phyloP scores from a whole-genome alignment of 2,113 vertebrate genomes.

The Muscicapa adusta region DNA sequence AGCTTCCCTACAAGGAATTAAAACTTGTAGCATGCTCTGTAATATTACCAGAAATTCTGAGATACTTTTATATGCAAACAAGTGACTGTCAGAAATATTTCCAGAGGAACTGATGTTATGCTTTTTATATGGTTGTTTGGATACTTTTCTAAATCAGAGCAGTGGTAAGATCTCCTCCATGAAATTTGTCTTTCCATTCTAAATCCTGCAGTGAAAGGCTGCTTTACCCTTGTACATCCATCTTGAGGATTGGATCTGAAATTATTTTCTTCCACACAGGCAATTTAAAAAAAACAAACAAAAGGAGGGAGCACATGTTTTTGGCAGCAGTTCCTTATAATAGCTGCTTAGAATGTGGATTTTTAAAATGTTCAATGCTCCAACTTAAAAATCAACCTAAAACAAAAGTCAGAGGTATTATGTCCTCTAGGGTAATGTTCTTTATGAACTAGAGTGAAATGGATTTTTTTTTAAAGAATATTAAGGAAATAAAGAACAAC shows the following conservation, averaged over 20 bases:
- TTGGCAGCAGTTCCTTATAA: background rate
- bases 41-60: background rate
- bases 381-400: slow-evolving; percentile 49
- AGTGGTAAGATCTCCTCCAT: background rate
- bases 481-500: slow-evolving; percentile 72
- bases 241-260: background rate
- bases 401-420: slow-evolving; percentile 48
- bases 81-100: background rate
- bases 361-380: slow-evolving; percentile 31
- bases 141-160: background rate
- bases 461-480: slow-evolving; percentile 64
- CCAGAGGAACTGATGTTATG: background rate
- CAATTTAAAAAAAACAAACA: background rate
- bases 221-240: background rate
- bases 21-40: background rate
- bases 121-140: background rate
- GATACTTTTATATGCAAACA: background rate
- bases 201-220: background rate
- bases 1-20: background rate
- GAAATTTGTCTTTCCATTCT: background rate
- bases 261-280: background rate
- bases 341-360: background rate
- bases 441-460: slow-evolving; percentile 67
- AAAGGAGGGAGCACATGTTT: background rate
- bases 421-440: slow-evolving; percentile 57